Evolutionary conservation across 2,888 invertebrate genomes (phyloP), one percentile per base, ranked within the genome.

Genomic region (Drosophila meridiana): DNA sequence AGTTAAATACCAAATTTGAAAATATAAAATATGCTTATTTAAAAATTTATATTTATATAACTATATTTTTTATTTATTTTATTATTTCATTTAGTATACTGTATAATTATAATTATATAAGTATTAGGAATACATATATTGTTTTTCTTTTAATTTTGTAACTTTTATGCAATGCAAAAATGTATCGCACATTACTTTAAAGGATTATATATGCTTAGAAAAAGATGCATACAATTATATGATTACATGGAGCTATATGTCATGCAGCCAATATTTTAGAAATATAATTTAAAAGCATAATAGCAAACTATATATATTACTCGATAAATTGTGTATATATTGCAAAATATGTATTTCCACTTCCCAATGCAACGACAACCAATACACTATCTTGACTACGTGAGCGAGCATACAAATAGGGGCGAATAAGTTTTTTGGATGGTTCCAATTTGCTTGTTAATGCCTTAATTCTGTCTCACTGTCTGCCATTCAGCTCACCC

Each of bases 391-490:
- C 6, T n/a, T 6, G 0, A 2, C 4, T 40, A 11, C 40, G 30
- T 55, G 26, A 38, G 4, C 14, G 26, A 55, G 38, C 34, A 55
- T 38, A 26, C 26, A 55, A 58, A 28, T 57, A 7, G 9, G 14
- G 40, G 71, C 32, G 63, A 70, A 67, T 57, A 20, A 6, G 57
- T 59, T 69, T 61, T 32, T 52, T 52, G 69, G 69, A 69, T 55
- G 60, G 30, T 0, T n/a, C 8, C 6, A 75, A 58, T 62, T 65
- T 60, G 30, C 42, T 73, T 60, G 69, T 64, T 80, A 63, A 60
- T 38, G 50, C 48, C 43, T 72, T 60, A 48, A 32, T 34, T 48
- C 38, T 47, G 66, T 55, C 55, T 40, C 43, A 32, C n/a, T 42
- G 32, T 63, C 34, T 32, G 50, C 40, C 50, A 9, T 7, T 2